These are phyloP conservation scores for Saturnia pavonia DNA, from an alignment of 2,888 invertebrate genomes.

Conservation along the genomic window DNA sequence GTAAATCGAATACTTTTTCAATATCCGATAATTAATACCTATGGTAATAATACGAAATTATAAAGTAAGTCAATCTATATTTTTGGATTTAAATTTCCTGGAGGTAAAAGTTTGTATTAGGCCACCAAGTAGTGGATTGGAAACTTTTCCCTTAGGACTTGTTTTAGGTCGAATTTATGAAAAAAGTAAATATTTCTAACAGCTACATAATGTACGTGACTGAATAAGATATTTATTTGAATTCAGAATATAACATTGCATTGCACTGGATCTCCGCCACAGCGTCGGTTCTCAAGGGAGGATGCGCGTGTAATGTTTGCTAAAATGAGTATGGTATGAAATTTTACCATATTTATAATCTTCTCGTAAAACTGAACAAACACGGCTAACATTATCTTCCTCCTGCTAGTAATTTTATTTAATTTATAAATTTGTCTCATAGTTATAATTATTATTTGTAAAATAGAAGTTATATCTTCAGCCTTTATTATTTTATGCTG, in stretches of 20 bases:
- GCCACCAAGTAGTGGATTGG: neutral
- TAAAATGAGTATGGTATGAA: neutral
- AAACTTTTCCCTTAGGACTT: neutral
- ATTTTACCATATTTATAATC: neutral
- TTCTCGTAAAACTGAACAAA: neutral
- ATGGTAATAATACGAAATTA: no score
- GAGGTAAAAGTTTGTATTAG: neutral
- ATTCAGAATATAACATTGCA: neutral
- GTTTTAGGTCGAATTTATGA: no score
- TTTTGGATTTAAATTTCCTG: neutral
- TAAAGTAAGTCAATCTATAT: no score
- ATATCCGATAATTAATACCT: no score
- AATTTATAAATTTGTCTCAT: no score
- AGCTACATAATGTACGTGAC: slow-evolving; percentile 10
- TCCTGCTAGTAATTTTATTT: neutral
- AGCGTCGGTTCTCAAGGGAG: neutral
- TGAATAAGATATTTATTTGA: slow-evolving; percentile 4
- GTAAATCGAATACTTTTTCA: no score
- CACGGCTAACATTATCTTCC: neutral
- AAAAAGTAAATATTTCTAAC: neutral
- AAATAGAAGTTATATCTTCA: neutral
- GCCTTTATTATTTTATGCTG: neutral
- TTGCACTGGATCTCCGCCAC: neutral
- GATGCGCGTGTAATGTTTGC: slow-evolving; percentile 6
- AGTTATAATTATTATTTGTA: neutral